Percentiles rank a stretch among this genome's conserved stretches.
Conservation (phyloP, 2,113 vertebrate genomes). For the Protomyctophum bolini region DNA sequence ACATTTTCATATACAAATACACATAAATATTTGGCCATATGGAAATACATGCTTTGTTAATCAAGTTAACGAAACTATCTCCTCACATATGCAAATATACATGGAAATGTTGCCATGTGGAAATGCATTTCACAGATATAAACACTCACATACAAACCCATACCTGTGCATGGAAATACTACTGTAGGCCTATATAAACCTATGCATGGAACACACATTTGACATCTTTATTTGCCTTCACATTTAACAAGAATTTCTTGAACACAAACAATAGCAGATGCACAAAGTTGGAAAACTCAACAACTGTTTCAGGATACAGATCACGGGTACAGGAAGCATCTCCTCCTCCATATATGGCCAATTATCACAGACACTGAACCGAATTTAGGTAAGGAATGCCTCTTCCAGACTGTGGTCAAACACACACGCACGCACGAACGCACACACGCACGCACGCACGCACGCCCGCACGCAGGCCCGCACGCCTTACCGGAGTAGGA, state of each 20-base stretch:
- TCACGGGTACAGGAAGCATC: too few relatives aligned
- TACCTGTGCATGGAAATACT: not conserved
- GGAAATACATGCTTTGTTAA: not conserved
- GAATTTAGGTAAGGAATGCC: too few relatives aligned
- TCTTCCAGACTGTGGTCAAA: too few relatives aligned
- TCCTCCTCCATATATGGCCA: too few relatives aligned
- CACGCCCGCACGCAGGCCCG: not conserved
- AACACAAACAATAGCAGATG: too few relatives aligned
- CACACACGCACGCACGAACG: not conserved
- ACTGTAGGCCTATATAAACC: not conserved
- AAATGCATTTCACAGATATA: not conserved
- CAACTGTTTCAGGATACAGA: too few relatives aligned
- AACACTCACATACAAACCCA: slow-evolving; percentile 23
- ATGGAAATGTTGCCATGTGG: not conserved
- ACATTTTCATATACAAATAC: not conserved
- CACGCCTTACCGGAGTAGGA: slow-evolving; percentile 88
- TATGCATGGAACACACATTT: too few relatives aligned
- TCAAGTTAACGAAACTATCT: not conserved
- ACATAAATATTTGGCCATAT: not conserved
- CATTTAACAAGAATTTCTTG: too few relatives aligned
- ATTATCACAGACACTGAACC: too few relatives aligned
- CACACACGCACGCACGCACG: not conserved
- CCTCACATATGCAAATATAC: not conserved
- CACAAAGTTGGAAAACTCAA: too few relatives aligned
- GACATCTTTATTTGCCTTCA: not conserved